Percentiles rank a stretch among this genome's conserved stretches.
phyloP scores from a whole-genome alignment of 2,113 vertebrate genomes.

The Pterocles gutturalis region DNA sequence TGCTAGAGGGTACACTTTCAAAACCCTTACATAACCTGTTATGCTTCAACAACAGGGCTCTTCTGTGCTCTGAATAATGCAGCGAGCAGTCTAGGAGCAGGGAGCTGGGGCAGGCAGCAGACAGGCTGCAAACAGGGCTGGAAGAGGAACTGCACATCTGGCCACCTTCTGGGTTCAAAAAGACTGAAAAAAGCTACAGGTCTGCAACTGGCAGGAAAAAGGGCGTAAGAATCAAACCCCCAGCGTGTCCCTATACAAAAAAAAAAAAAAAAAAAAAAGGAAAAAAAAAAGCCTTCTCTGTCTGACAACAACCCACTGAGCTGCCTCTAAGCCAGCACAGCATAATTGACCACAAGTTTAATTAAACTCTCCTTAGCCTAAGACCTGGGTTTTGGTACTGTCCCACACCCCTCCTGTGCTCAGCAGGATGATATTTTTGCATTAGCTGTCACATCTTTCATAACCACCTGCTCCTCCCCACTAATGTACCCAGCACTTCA shows the following conservation, averaged over 20 bases:
- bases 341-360: not conserved
- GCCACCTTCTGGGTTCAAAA: not conserved
- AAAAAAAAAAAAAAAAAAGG: no score
- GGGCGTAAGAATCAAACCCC: not conserved
- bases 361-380: not conserved
- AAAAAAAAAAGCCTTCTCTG: not conserved
- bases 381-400: not conserved
- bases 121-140: not conserved
- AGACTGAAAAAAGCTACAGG: not conserved
- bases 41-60: not conserved
- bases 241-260: not conserved
- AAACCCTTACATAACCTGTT: constrained; percentile 52
- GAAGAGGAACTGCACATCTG: not conserved
- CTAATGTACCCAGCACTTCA: not conserved
- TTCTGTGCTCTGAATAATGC: constrained; percentile 13
- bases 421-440: not conserved
- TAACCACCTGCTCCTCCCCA: not conserved
- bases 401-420: not conserved
- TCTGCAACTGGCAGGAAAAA: not conserved
- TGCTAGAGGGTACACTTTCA: constrained; percentile 47
- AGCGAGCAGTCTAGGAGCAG: not conserved
- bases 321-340: not conserved
- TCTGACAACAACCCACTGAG: not conserved
- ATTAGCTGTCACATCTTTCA: not conserved
- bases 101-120: not conserved